Conservation (phyloP, 2,113 vertebrate species). For the Heliornis fulica region DNA sequence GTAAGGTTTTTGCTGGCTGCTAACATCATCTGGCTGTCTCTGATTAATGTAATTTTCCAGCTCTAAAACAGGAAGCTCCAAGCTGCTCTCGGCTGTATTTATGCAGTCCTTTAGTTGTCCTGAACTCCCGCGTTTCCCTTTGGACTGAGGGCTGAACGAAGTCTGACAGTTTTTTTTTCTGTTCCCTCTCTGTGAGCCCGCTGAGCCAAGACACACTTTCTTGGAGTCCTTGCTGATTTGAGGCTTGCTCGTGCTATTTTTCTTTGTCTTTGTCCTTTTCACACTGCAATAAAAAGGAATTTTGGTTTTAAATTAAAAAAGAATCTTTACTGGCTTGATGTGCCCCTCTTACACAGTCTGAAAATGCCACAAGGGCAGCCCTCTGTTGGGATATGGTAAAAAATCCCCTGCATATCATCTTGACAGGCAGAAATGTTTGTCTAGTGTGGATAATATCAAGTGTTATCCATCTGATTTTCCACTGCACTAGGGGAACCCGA, state of each 20-base stretch:
- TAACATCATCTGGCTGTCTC: conserved; percentile 56
- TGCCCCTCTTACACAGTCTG: not conserved
- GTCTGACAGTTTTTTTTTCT: not conserved
- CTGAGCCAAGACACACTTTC: conserved; percentile 50
- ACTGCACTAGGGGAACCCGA: not conserved
- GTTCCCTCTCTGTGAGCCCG: not conserved
- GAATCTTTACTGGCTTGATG: not conserved
- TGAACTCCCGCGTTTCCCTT: conserved; percentile 6
- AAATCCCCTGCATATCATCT: not conserved
- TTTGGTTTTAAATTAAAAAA: not conserved
- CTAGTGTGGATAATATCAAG: conserved; percentile 16
- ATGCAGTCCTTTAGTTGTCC: conserved; percentile 57
- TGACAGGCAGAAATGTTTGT: conserved; percentile 31
- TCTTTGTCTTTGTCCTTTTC: conserved; percentile 75
- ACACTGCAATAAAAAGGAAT: conserved; percentile 72
- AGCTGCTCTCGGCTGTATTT: conserved; percentile 70
- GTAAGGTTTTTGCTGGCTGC: conserved; percentile 73
- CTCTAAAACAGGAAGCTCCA: conserved; percentile 66
- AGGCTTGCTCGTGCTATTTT: conserved; percentile 47
- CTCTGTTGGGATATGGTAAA: conserved; percentile 4
- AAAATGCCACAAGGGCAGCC: not conserved
- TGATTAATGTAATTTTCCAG: conserved; percentile 69
- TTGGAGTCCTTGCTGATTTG: conserved; percentile 39
- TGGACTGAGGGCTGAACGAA: not conserved
- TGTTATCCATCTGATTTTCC: conserved; percentile 36